Evolutionary conservation across 92 coral and sea anemone species (phyloP).

Genomic region (Siderastrea radians): DNA sequence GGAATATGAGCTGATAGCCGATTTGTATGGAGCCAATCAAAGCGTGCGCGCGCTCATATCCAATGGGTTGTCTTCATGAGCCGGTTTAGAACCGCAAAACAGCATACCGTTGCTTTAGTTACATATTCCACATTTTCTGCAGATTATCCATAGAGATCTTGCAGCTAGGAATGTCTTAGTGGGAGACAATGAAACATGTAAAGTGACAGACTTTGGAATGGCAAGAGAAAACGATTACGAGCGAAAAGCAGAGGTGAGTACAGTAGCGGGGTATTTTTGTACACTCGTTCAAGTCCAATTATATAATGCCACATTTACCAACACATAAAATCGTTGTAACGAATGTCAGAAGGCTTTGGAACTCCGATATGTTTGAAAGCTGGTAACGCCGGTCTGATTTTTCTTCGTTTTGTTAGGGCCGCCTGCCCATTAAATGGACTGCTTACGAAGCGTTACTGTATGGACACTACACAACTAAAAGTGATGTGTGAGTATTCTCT

Average conservation of each 20-base stretch:
- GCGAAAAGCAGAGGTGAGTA: background rate
- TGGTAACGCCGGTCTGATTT: too few relatives aligned
- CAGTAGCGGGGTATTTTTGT: background rate
- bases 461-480: slow-evolving; percentile 78
- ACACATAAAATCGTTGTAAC: background rate
- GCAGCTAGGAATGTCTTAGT: background rate
- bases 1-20: too few relatives aligned
- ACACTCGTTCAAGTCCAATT: too few relatives aligned
- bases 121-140: too few relatives aligned
- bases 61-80: too few relatives aligned
- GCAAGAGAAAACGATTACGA: background rate
- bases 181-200: background rate
- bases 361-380: background rate
- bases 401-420: slow-evolving; percentile 46
- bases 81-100: too few relatives aligned
- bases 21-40: too few relatives aligned
- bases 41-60: too few relatives aligned
- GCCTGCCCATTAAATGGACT: slow-evolving; percentile 81
- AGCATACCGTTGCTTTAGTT: too few relatives aligned
- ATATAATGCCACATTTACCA: too few relatives aligned
- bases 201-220: background rate
- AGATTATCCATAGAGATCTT: background rate
- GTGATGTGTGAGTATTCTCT: slow-evolving; percentile 84
- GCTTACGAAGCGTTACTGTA: slow-evolving; percentile 75
- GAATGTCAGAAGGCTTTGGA: background rate